Evolutionary conservation across 2,797 vertebrate species (phyloP), one percentile per base, ranked within the genome.

Genomic region (Columba guinea): DNA sequence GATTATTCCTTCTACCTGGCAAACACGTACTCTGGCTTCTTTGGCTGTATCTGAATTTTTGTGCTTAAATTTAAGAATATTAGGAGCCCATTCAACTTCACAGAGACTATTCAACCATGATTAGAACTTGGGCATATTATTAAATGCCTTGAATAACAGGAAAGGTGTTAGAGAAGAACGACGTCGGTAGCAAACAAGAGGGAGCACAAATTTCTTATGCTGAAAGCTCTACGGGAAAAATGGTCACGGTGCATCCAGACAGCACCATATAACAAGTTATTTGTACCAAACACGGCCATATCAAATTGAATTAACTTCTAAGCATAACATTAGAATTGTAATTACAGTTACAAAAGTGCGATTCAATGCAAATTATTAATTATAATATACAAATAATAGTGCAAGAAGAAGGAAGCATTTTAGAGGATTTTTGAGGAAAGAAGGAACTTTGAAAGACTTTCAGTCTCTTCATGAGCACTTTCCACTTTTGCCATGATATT

Each of bases 401-500:
- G n/a, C n/a, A 49, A 49, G 22, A 65, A 59, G 8, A 28, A 55
- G 35, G 52, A 52, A 39, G 26, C 2, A 3, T 27, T 85, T 65
- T 9, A 14, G 32, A 60, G 53, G 41, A 16, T 32, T 39, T 71
- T 3, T 37, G 23, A 51, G 74, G 69, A 22, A 51, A 35, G 53
- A 48, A 41, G 53, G n/a, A 71, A 41, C 24, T 56, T 51, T 15
- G 13, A n/a, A n/a, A n/a, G n/a, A n/a, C n/a, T n/a, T 32, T 55
- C 13, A 17, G 8, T 28, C 18, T 14, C 0, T 10, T 48, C 16
- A 15, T 0, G 17, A 20, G 4, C 13, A 17, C 6, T 23, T 44
- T 46, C 51, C 27, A 12, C 12, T 55, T 10, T 14, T 24, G 71
- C 22, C 34, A 5, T 0, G 0, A 17, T 0, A 5, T 11, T 44